Evolutionary conservation across 2,888 invertebrate species (phyloP), one percentile per base, ranked within the genome.

Genomic region (Ceratothoa steindachneri): DNA sequence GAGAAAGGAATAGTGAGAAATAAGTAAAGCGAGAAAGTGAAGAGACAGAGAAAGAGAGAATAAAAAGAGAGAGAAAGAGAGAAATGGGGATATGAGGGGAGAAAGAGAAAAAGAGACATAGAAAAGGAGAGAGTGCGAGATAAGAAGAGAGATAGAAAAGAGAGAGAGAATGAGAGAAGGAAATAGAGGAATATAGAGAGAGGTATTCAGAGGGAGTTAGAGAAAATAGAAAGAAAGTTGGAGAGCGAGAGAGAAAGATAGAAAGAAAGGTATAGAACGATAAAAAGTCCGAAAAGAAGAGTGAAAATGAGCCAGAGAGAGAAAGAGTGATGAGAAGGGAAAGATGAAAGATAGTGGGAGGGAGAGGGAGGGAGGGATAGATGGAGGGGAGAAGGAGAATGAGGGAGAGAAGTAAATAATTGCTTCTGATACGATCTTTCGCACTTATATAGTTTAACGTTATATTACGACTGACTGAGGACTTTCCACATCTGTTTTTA

Each of bases 261-360:
- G 30, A 41, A 19, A n/a, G n/a, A n/a, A n/a, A n/a, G n/a, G n/a
- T n/a, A n/a, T n/a, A n/a, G n/a, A n/a, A n/a, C n/a, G n/a, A n/a
- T n/a, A n/a, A n/a, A n/a, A n/a, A n/a, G n/a, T n/a, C n/a, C n/a
- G n/a, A n/a, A n/a, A n/a, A n/a, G n/a, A n/a, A n/a, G n/a, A n/a
- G n/a, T n/a, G n/a, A n/a, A n/a, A n/a, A n/a, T n/a, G n/a, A n/a
- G n/a, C 31, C 9, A 15, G 51, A 15, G 19, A 41, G 67, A 30
- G 67, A 67, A 31, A 67, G 67, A 30, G 67, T 22, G 30, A 30
- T 19, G 27, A 27, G 27, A 31, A 30, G 67, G 27, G 29, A 67
- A 27, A 67, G 67, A 30, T 9, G 69, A 52, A 51, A 51, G 69
- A 69, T 31, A 69, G 69, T 24, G 69, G 52, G 24, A 22, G 51